These are phyloP conservation scores for Electrona antarctica DNA, from an alignment of 2,113 vertebrate species.

Conservation along the genomic window DNA sequence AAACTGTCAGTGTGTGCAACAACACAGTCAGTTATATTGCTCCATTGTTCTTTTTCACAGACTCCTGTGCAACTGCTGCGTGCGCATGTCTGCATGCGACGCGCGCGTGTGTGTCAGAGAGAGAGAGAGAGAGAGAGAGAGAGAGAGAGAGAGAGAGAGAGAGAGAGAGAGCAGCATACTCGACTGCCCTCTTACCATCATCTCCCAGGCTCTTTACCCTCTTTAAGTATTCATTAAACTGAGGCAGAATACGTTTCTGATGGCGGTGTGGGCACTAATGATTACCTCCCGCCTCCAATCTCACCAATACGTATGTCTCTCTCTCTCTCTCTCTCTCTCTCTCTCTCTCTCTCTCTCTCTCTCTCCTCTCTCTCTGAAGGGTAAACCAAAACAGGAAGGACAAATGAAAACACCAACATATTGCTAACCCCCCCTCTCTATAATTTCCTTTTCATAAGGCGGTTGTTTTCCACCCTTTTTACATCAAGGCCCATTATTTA, in stretches of 20 bases:
- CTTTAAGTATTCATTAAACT: constrained; percentile 46
- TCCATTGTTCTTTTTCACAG: constrained; percentile 19
- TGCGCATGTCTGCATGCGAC: too few species aligned
- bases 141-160: not conserved
- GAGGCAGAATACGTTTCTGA: constrained; percentile 26
- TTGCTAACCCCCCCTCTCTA: constrained; percentile 4
- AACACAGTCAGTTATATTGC: constrained; percentile 8
- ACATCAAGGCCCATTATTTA: too few species aligned
- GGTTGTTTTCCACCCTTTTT: too few species aligned
- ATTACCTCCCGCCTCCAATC: constrained; percentile 29
- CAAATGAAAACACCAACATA: constrained; percentile 15
- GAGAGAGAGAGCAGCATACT: not conserved
- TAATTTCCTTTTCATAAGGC: too few species aligned
- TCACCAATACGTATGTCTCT: constrained; percentile 9
- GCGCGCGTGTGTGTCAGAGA: constrained; percentile 1
- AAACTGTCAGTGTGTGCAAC: constrained; percentile 31
- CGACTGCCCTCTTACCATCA: constrained; percentile 3
- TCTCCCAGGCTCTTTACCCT: constrained; percentile 18
- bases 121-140: not conserved
- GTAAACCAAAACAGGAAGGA: constrained; percentile 21
- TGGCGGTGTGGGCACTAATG: constrained; percentile 28
- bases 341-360: not conserved
- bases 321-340: constrained; percentile 2
- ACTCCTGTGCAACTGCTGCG: not conserved
- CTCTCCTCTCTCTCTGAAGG: not conserved